A percentile compares a stretch with the other conserved stretches of the same genome.
Conservation (phyloP, 2,888 invertebrate genomes). For the Agriotes lineatus region DNA sequence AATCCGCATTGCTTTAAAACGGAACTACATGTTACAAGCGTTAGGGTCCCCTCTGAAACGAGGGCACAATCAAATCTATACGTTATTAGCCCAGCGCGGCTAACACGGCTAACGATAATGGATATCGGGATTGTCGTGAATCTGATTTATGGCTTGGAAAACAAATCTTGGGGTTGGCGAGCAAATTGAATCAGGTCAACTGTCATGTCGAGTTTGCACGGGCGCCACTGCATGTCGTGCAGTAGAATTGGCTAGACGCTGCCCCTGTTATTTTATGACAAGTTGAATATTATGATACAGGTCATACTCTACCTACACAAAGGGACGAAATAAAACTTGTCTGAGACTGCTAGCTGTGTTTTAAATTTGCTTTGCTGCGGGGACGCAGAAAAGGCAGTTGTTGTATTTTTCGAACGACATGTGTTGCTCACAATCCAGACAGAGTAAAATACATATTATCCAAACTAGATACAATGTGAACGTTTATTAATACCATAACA, state of each 20-base stretch:
- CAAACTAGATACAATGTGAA: no score
- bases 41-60: conserved; percentile 38
- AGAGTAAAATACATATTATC: no score
- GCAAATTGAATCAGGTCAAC: conserved; percentile 65
- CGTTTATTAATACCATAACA: no score
- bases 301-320: conserved; percentile 32
- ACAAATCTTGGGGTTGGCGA: conserved; percentile 64
- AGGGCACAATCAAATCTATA: conserved; percentile 54
- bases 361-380: neutral
- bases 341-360: neutral
- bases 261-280: conserved; percentile 49
- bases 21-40: conserved; percentile 28
- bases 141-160: conserved; percentile 66
- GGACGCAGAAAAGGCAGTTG: neutral
- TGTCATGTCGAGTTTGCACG: conserved; percentile 59
- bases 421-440: no score
- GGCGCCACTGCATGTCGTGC: conserved; percentile 45
- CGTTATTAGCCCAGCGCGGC: conserved; percentile 54
- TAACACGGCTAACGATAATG: conserved; percentile 64
- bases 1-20: conserved; percentile 38
- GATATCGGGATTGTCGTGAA: conserved; percentile 65
- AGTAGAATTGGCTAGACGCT: conserved; percentile 48
- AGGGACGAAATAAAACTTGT: conserved; percentile 11
- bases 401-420: neutral
- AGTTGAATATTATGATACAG: conserved; percentile 34